These are phyloP conservation scores for Ligdia adustata DNA, from an alignment of 2,888 invertebrate species.

Conservation along the genomic window DNA sequence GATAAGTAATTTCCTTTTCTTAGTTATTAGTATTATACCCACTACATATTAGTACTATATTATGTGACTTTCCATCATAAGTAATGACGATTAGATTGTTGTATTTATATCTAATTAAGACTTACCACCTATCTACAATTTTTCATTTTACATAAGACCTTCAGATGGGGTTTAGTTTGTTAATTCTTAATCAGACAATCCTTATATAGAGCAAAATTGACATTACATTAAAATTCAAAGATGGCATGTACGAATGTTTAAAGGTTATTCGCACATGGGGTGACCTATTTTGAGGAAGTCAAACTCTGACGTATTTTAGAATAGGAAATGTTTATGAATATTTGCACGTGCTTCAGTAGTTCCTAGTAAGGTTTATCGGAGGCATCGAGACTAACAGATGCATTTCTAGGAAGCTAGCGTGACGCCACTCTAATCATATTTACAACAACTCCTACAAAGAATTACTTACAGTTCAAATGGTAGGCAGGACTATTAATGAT, in stretches of 20 bases:
- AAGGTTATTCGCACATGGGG: neutral
- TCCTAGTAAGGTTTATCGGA: conserved; percentile 52
- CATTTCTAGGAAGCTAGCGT: conserved; percentile 58
- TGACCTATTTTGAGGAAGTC: conserved; percentile 2
- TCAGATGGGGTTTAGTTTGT: too few species aligned
- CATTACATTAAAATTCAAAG: too few species aligned
- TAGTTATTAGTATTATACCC: too few species aligned
- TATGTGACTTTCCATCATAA: too few species aligned
- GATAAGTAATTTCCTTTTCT: conserved; percentile 16
- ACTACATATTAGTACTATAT: too few species aligned
- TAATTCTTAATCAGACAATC: too few species aligned
- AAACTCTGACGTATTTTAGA: conserved; percentile 11
- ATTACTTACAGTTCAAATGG: conserved; percentile 4
- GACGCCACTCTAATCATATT: conserved; percentile 46
- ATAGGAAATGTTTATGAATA: conserved; percentile 48
- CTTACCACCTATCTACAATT: too few species aligned
- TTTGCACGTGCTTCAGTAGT: conserved; percentile 48
- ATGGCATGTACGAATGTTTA: too few species aligned
- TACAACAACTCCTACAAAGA: conserved; percentile 46
- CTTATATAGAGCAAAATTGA: too few species aligned
- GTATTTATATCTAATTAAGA: too few species aligned
- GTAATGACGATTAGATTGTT: too few species aligned
- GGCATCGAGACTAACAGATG: conserved; percentile 48
- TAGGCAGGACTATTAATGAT: conserved; percentile 1
- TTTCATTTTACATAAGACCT: too few species aligned